Conservation (phyloP, 2,113 vertebrate species). For the Nothocercus julius region DNA sequence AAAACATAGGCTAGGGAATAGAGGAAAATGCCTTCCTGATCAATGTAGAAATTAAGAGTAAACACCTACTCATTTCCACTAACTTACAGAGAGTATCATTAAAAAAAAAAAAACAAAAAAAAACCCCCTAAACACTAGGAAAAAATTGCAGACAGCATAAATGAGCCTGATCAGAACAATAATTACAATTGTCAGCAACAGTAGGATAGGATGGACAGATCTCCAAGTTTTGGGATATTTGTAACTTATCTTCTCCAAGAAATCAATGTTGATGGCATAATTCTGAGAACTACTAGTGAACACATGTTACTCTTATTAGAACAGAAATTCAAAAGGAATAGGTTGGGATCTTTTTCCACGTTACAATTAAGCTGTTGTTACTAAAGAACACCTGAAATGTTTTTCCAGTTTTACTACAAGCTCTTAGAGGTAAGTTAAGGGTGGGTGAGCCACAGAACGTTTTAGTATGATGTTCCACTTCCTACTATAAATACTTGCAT, state of each 20-base stretch:
- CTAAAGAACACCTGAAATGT: not conserved
- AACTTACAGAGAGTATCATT: not conserved
- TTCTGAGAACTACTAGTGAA: not conserved
- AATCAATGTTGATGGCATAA: not conserved
- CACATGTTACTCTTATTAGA: not conserved
- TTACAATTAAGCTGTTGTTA: not conserved
- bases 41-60: not conserved
- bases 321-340: not conserved
- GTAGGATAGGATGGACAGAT: not conserved
- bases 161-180: not conserved
- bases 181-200: not conserved
- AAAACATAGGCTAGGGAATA: not conserved
- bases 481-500: not conserved
- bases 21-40: not conserved
- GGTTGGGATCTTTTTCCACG: not conserved
- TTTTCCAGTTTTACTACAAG: not conserved
- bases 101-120: not conserved
- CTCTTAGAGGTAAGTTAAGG: not conserved
- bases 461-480: not conserved
- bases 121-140: not conserved
- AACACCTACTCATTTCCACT: not conserved
- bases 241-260: conserved; percentile 9
- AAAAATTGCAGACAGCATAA: not conserved
- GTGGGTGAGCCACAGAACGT: not conserved
- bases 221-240: not conserved